Evolutionary conservation across 1,140 invertebrate genomes (phyloP), one percentile per base, ranked within the genome.

Genomic region (Stegodyphus mimosarum): DNA sequence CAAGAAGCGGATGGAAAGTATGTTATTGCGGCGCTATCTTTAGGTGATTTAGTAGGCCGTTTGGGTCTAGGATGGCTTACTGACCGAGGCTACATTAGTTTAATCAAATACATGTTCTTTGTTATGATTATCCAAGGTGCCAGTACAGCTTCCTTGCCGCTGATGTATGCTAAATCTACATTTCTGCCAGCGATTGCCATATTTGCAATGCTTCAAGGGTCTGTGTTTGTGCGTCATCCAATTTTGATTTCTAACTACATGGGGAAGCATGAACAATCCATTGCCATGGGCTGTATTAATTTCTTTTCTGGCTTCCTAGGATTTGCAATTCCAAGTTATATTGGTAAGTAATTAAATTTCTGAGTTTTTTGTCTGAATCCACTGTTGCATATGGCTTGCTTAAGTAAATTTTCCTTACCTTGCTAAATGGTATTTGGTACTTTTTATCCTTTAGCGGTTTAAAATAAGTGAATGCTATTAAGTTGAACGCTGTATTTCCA

Each of bases 281-380:
- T 78, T 7, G 76, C 76, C 6, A 78, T 67, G 64, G 60, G 76
- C 15, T 78, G 76, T 51, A 17, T 78, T 9, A 67, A 78, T 48
- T 67, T 67, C 2, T 33, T 78, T 67, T 50, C 76, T 78, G 76
- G 76, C n/a, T 10, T 78, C n/a, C 7, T 78, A 5, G 76, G 76
- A 67, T 78, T 78, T 69, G 33, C 7, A 10, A 9, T 78, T 33
- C 76, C 76, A n/a, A 13, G 48, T 17, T 78, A 78, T 51, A 67
- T 78, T 17, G 75, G 75, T 78, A 78, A 78, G 75, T 60, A 63
- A 67, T 60, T 33, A 33, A 33, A 33, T 33, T 33, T n/a, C n/a
- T 33, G 33, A 33, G 33, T 33, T 33, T 33, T 33, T 33, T 1
- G 1, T 33, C 33, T 33, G 33, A 33, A 33, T 33, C 33, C 33